Conservation (phyloP, 2,888 invertebrate genomes). For the Dolichopus griseipennis region DNA sequence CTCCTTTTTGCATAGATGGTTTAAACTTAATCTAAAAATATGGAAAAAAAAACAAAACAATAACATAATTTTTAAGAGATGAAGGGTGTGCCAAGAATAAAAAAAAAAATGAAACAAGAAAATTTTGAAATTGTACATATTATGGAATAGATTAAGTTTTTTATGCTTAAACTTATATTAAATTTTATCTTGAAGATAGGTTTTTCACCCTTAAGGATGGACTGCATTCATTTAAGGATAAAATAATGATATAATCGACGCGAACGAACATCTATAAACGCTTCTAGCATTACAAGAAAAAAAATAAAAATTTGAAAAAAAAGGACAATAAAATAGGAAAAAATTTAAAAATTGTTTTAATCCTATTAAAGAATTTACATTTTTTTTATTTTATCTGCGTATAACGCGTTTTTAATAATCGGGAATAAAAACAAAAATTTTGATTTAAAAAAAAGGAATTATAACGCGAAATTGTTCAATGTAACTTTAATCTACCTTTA, state of each 20-base stretch:
- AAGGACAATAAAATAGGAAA: too few species aligned
- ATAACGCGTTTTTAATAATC: too few species aligned
- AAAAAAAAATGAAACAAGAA: not conserved
- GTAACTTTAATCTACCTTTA: too few species aligned
- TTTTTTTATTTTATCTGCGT: too few species aligned
- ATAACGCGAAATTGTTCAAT: too few species aligned
- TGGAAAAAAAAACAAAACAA: not conserved
- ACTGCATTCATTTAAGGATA: not conserved
- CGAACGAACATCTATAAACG: not conserved
- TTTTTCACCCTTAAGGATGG: not conserved
- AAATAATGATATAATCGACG: constrained; percentile 6
- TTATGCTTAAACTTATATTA: too few species aligned
- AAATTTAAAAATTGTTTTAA: too few species aligned
- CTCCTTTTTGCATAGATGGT: not conserved
- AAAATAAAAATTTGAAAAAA: not conserved
- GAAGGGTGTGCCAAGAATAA: not conserved
- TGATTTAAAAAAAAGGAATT: too few species aligned
- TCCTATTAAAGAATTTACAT: too few species aligned
- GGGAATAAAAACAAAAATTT: too few species aligned
- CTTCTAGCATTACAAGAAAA: not conserved
- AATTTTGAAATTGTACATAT: not conserved
- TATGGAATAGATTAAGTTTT: too few species aligned
- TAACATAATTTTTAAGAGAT: not conserved
- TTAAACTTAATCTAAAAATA: not conserved
- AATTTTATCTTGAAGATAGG: too few species aligned